Evolutionary conservation across 92 coral and sea anemone species (phyloP).

Genomic region (Micromussa lordhowensis): DNA sequence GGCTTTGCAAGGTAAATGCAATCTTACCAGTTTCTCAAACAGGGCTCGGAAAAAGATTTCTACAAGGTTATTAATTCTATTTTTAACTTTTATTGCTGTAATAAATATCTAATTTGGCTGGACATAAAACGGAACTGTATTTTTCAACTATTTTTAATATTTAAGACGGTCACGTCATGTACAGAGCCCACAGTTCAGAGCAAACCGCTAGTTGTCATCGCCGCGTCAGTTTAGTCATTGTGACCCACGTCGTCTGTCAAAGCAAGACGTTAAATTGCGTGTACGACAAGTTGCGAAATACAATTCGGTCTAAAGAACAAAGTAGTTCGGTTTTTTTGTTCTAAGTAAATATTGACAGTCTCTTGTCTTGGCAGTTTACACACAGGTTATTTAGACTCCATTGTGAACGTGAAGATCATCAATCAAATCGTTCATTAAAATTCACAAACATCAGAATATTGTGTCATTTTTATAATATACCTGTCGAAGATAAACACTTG

Average conservation of each 20-base stretch:
- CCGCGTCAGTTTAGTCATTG: background rate
- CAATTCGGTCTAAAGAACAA: background rate
- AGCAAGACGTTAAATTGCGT: background rate
- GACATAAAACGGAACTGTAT: background rate
- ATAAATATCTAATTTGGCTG: background rate
- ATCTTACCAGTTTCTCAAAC: background rate
- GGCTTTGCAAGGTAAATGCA: background rate
- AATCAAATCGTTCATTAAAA: conserved; percentile 18
- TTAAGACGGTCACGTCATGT: background rate
- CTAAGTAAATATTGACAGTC: conserved; percentile 23
- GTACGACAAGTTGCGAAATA: conserved; percentile 1
- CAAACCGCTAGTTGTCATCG: background rate
- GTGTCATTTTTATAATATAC: background rate
- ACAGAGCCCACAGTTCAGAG: background rate
- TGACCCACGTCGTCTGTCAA: background rate
- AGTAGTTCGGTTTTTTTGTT: background rate
- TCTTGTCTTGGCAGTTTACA: background rate
- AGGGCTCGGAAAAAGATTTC: background rate
- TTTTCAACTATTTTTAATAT: background rate
- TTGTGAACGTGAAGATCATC: conserved; percentile 1
- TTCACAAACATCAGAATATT: background rate
- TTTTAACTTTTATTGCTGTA: background rate
- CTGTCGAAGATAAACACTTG: background rate
- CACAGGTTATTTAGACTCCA: conserved; percentile 7
- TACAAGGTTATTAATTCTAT: background rate